Base-by-base conservation (phyloP, 2,888 invertebrate genomes). In the Mimachlamys varia region DNA sequence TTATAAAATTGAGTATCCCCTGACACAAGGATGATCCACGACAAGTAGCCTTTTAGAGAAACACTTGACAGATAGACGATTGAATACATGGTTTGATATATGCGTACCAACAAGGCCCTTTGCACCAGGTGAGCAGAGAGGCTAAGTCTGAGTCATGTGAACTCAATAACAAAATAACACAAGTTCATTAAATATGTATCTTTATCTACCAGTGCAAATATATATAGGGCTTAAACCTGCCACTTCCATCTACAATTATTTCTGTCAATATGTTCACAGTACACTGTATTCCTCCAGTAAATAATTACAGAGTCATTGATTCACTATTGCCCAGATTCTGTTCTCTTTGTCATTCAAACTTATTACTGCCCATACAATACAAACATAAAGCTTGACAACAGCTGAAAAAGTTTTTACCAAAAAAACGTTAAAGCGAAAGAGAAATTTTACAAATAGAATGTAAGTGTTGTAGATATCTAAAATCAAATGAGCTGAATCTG, bases 371-470 rank as follows among this genome's bases (percentile, higher is more conserved):
- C 62, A 62, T n/a, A n/a, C 22, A 62, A n/a, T 62, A 62, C 62
- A 62, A 62, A 62, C n/a, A 62, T 62, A 22, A 62, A 62, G 62
- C 62, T 62, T 62, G 62, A 62, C 62, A 62, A 62, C n/a, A 62
- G 7, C 10, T 62, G 62, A 62, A 22, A 62, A n/a, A 0, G 7
- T 62, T n/a, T 62, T 62, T 3, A 17, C n/a, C 62, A 3, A 0
- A 62, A 1, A 62, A 17, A 62, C 3, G n/a, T 62, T n/a, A 17
- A 62, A 62, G 62, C 44, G 4, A 7, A 44, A 3, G 44, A 7
- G 44, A 44, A 44, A 44, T 44, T 44, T 44, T 62, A 62, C 62
- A 62, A n/a, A 2, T 62, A 27, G 44, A 62, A 53, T 19, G 17
- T 50, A 50, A 50, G n/a, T n/a, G n/a, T 50, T 50, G 50, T 53